Percentiles rank a stretch among this genome's conserved stretches.
phyloP scores from a whole-genome alignment of 2,888 invertebrate genomes.

The Strigamia transsilvanica region DNA sequence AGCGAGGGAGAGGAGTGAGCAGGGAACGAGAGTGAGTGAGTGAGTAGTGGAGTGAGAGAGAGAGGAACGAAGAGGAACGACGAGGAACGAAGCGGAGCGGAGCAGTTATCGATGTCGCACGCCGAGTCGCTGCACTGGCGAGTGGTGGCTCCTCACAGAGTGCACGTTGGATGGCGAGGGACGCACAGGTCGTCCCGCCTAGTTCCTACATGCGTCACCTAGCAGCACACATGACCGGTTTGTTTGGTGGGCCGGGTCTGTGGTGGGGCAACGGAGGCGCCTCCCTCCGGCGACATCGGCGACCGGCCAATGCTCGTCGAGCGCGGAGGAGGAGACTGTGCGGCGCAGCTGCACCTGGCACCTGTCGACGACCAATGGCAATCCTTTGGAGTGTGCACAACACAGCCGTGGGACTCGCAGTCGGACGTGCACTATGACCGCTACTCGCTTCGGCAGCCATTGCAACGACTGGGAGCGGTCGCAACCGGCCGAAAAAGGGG shows the following conservation, averaged over 20 bases:
- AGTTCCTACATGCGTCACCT: slow-evolving; percentile 40
- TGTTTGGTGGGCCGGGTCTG: slow-evolving; percentile 52
- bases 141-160: slow-evolving; percentile 29
- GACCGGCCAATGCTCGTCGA: slow-evolving; percentile 53
- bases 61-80: background rate
- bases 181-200: slow-evolving; percentile 27
- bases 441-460: slow-evolving; percentile 10
- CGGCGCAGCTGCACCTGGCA: slow-evolving; percentile 52
- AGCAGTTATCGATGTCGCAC: slow-evolving; percentile 27
- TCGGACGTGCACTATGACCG: slow-evolving; percentile 19
- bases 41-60: background rate
- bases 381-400: slow-evolving; percentile 52
- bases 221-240: slow-evolving; percentile 37
- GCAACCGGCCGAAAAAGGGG: background rate
- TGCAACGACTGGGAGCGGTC: background rate
- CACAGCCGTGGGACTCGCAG: slow-evolving; percentile 41
- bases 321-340: slow-evolving; percentile 53
- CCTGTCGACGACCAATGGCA: slow-evolving; percentile 54
- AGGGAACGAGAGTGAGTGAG: background rate
- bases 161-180: background rate
- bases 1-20: slow-evolving; percentile 12
- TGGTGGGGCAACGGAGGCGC: slow-evolving; percentile 50
- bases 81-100: background rate
- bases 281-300: slow-evolving; percentile 53
- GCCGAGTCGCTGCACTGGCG: background rate